Conservation (phyloP, 1,140 invertebrate genomes). For the Camponotus floridanus region DNA sequence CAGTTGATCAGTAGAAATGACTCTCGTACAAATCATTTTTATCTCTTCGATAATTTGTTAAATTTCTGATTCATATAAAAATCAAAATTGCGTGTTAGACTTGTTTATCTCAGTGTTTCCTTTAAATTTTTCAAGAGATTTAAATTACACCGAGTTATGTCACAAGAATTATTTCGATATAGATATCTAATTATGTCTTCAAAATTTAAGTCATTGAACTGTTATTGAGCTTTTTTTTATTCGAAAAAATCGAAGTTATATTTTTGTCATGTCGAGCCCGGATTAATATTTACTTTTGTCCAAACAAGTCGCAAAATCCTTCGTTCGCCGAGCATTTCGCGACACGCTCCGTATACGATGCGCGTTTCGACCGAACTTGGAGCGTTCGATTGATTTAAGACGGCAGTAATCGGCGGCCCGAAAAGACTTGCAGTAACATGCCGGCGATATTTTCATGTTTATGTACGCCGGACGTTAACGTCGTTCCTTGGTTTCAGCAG, state of each 20-base stretch:
- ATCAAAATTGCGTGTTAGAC: not conserved
- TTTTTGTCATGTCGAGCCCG: not conserved
- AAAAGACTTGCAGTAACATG: slow-evolving; percentile 65
- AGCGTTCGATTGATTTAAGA: slow-evolving; percentile 77
- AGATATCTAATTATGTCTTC: slow-evolving; percentile 17
- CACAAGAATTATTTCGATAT: not conserved
- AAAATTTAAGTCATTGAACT: not conserved
- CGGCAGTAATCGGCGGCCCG: slow-evolving; percentile 74
- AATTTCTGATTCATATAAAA: not conserved
- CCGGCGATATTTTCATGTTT: slow-evolving; percentile 77
- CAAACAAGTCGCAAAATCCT: not conserved
- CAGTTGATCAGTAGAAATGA: slow-evolving; percentile 13
- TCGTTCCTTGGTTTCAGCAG: slow-evolving; percentile 71
- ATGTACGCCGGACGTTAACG: slow-evolving; percentile 75
- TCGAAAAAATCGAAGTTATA: not conserved
- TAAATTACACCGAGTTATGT: slow-evolving; percentile 13
- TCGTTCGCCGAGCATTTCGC: not conserved
- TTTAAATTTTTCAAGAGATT: not conserved
- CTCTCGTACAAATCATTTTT: not conserved
- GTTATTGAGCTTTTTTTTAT: too few relatives aligned
- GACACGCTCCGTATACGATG: not conserved
- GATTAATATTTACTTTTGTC: not conserved
- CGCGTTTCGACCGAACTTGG: slow-evolving; percentile 43
- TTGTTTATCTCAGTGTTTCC: not conserved
- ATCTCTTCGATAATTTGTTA: not conserved